Conservation (phyloP, 1,140 invertebrate genomes). For the Homarus americanus region DNA sequence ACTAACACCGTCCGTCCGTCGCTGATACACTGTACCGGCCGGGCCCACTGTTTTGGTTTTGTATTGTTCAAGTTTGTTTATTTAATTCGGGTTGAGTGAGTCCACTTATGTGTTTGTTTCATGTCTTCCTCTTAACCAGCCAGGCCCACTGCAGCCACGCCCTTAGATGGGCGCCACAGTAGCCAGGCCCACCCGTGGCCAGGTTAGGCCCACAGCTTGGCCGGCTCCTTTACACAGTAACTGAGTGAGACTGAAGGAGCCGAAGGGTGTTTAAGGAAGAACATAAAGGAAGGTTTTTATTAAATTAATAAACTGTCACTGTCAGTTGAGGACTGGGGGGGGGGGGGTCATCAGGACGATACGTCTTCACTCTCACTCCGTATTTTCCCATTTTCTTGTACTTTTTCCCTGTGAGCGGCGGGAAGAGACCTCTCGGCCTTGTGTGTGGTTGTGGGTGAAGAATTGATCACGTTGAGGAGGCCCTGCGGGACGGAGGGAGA, state of each 20-base stretch:
- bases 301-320: not conserved
- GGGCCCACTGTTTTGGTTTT: no score
- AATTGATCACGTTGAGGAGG: not conserved
- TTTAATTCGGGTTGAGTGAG: no score
- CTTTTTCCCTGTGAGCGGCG: not conserved
- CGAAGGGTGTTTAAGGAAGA: not conserved
- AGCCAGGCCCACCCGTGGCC: no score
- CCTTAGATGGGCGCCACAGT: not conserved
- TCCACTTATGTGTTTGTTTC: no score
- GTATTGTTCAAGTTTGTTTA: no score
- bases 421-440: not conserved
- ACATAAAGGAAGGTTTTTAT: not conserved
- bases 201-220: not conserved
- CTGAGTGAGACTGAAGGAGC: not conserved
- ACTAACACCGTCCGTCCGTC: no score
- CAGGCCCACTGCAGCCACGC: not conserved
- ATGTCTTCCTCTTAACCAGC: no score
- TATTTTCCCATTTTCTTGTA: slow-evolving; percentile 14
- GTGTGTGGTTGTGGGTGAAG: not conserved
- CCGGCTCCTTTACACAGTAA: not conserved
- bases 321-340: not conserved
- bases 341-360: not conserved
- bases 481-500: not conserved
- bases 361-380: not conserved
- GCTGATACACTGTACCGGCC: no score